Percentiles rank a stretch among this genome's conserved stretches.
phyloP scores from a whole-genome alignment of 2,113 vertebrate genomes.

The Casuarius casuarius region DNA sequence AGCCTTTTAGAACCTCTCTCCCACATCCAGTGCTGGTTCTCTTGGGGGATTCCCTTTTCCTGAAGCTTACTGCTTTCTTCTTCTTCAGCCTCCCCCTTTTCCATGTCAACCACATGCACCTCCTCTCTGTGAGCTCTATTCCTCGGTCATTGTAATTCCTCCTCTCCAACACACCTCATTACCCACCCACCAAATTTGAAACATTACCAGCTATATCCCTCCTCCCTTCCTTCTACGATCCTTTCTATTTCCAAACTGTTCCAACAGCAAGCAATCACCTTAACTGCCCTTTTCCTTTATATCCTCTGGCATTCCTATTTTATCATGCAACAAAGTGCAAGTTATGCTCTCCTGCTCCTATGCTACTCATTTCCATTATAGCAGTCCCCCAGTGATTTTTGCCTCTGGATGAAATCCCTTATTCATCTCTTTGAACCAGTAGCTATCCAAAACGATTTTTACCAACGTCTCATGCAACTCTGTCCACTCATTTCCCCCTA shows the following conservation, averaged over 20 bases:
- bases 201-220: not conserved
- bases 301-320: not conserved
- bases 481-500: not conserved
- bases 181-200: not conserved
- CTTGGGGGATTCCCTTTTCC: not conserved
- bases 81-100: not conserved
- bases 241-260: not conserved
- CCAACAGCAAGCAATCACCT: not conserved
- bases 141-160: not conserved
- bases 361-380: not conserved
- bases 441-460: not conserved
- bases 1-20: not conserved
- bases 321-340: not conserved
- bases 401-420: not conserved
- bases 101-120: not conserved
- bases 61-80: not conserved
- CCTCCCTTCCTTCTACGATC: not conserved
- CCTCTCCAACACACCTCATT: not conserved
- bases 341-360: not conserved
- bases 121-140: not conserved
- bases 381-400: not conserved
- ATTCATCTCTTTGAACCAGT: not conserved
- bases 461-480: not conserved
- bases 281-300: not conserved
- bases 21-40: not conserved